Conservation (phyloP, 30 jellyfish, hydroid and myxozoan species). For the Aurelia coerulea region DNA sequence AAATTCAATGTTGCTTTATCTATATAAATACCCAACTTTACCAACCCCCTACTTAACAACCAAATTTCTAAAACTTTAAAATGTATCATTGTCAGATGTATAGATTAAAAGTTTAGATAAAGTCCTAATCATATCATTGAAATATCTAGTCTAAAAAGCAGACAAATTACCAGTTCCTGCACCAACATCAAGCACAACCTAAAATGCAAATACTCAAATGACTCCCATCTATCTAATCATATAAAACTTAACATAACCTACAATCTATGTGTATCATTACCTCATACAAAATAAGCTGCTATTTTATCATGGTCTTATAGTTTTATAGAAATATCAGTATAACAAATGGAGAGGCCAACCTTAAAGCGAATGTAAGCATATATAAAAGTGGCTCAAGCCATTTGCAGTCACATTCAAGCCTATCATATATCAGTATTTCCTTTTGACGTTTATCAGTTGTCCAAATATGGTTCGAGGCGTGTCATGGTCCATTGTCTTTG, state of each 20-base stretch:
- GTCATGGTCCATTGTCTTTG: too few species aligned
- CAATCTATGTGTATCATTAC: too few species aligned
- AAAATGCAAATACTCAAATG: slow-evolving; percentile 18
- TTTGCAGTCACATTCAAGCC: too few species aligned
- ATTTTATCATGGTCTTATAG: background rate
- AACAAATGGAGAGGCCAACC: background rate
- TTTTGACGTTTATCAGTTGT: too few species aligned
- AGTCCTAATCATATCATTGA: background rate
- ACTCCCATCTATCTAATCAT: background rate
- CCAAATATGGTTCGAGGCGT: too few species aligned
- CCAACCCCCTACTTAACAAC: too few species aligned
- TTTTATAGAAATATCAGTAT: background rate
- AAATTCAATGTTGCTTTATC: too few species aligned
- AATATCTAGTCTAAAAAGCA: background rate
- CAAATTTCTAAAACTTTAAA: too few species aligned
- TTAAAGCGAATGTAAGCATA: background rate
- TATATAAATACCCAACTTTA: too few species aligned
- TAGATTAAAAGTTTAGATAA: background rate
- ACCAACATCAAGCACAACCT: slow-evolving; percentile 99
- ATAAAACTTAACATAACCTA: background rate
- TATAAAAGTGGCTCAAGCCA: too few species aligned
- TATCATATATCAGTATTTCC: too few species aligned
- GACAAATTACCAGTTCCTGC: slow-evolving; percentile 97
- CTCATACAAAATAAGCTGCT: too few species aligned
- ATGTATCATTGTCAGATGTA: background rate